These are phyloP conservation scores for Pungitius pungitius DNA, from an alignment of 2,113 vertebrate species.

Conservation along the genomic window DNA sequence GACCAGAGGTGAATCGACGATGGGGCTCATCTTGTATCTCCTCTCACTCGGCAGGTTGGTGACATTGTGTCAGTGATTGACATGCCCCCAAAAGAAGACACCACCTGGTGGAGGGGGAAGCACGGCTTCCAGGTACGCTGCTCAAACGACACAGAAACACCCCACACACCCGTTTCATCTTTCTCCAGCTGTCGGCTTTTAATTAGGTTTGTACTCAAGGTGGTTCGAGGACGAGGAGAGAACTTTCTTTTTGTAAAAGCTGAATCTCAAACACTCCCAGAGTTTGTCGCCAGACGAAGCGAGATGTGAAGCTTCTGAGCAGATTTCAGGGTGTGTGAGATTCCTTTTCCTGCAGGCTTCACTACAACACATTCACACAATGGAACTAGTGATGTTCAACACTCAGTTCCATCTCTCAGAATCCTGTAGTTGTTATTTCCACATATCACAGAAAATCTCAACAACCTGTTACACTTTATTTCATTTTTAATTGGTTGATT, in stretches of 20 bases:
- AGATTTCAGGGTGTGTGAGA: conserved; percentile 22
- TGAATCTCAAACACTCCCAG: conserved; percentile 7
- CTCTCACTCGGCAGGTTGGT: conserved; percentile 86
- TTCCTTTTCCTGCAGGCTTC: conserved; percentile 14
- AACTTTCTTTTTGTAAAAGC: conserved; percentile 2
- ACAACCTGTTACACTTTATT: no score
- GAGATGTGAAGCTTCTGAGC: conserved; percentile 26
- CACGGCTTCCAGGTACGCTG: conserved; percentile 93
- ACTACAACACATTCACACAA: background rate
- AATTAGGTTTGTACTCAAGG: conserved; percentile 12
- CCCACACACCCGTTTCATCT: background rate
- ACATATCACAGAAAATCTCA: background rate
- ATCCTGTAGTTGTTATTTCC: background rate
- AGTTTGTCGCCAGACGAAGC: conserved; percentile 24
- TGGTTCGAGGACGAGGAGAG: conserved; percentile 31
- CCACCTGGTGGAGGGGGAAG: conserved; percentile 98
- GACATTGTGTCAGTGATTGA: conserved; percentile 99
- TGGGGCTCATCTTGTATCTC: background rate
- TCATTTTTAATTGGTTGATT: no score
- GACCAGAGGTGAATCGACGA: background rate
- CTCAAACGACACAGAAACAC: conserved; percentile 15
- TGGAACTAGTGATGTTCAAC: background rate
- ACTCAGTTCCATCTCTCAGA: background rate
- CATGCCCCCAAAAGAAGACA: conserved; percentile 98
- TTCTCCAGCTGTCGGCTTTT: conserved; percentile 17